phyloP scores from a whole-genome alignment of 2,797 vertebrate species.

The Helarctos malayanus region DNA sequence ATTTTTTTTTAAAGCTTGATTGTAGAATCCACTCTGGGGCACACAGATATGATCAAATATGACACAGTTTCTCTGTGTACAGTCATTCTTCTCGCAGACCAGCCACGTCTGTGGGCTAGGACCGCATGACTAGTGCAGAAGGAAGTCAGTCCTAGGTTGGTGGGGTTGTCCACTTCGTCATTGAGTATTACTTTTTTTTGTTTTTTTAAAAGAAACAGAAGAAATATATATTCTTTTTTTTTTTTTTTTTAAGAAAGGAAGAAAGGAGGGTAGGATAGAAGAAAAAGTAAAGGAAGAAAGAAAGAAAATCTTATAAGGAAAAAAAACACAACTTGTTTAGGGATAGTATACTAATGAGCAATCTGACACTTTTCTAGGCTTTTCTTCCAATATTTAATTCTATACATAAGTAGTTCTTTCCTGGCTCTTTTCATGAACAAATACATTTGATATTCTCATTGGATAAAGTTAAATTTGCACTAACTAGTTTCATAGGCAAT shows the following conservation, averaged over 20 bases:
- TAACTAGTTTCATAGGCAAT: constrained; percentile 35
- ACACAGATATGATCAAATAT: neutral
- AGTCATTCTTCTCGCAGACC: neutral
- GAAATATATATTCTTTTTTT: neutral
- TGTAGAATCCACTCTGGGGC: neutral
- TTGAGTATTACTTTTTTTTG: neutral
- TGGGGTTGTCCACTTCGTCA: neutral
- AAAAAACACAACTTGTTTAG: neutral
- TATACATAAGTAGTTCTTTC: neutral
- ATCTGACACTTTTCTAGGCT: neutral
- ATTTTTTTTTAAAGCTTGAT: neutral
- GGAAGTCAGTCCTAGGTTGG: neutral
- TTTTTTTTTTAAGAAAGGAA: neutral
- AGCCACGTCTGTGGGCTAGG: neutral
- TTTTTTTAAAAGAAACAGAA: constrained; percentile 14
- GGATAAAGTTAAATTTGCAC: constrained; percentile 28
- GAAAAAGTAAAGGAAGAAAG: neutral
- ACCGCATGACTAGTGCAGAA: neutral
- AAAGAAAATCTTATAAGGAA: neutral
- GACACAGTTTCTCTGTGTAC: neutral
- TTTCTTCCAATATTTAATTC: constrained; percentile 28
- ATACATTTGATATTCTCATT: constrained; percentile 11
- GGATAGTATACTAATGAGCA: neutral
- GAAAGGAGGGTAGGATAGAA: neutral
- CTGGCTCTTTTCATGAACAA: neutral